Conservation (phyloP, 2,113 vertebrate species). For the Scytalopus superciliaris region DNA sequence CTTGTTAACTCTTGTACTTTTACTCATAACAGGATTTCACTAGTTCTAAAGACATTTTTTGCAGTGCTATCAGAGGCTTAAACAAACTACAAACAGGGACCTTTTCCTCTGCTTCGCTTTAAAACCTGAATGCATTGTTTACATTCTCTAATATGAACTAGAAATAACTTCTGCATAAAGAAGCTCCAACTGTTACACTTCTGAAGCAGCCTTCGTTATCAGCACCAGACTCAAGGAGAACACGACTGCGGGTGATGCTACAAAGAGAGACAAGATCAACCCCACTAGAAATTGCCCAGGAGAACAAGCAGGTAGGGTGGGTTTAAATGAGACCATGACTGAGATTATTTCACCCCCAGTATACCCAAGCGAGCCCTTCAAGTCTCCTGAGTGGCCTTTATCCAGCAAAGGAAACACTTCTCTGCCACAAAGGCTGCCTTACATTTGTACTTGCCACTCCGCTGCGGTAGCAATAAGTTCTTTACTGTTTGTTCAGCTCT, state of each 20-base stretch:
- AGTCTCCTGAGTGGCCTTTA: not conserved
- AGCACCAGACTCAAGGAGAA: conserved; percentile 13
- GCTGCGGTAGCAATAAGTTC: conserved; percentile 3
- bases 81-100: not conserved
- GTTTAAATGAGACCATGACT: conserved; percentile 5
- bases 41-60: not conserved
- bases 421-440: conserved; percentile 9
- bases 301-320: not conserved
- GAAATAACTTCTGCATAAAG: conserved; percentile 26
- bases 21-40: conserved; percentile 15
- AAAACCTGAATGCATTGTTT: conserved; percentile 14
- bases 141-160: conserved; percentile 9
- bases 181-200: conserved; percentile 43
- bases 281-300: conserved; percentile 28
- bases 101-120: not conserved
- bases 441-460: not conserved
- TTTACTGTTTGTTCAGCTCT: conserved; percentile 62
- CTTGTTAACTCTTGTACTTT: conserved; percentile 49
- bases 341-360: not conserved
- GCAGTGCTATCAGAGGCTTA: not conserved
- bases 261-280: conserved; percentile 1
- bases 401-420: not conserved
- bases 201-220: conserved; percentile 19
- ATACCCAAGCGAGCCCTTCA: not conserved
- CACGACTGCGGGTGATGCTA: not conserved